A percentile compares a stretch with the other conserved stretches of the same genome.
Evolutionary conservation across 1,140 invertebrate genomes (phyloP).

Genomic region (Stratiolaelaps scimitus): DNA sequence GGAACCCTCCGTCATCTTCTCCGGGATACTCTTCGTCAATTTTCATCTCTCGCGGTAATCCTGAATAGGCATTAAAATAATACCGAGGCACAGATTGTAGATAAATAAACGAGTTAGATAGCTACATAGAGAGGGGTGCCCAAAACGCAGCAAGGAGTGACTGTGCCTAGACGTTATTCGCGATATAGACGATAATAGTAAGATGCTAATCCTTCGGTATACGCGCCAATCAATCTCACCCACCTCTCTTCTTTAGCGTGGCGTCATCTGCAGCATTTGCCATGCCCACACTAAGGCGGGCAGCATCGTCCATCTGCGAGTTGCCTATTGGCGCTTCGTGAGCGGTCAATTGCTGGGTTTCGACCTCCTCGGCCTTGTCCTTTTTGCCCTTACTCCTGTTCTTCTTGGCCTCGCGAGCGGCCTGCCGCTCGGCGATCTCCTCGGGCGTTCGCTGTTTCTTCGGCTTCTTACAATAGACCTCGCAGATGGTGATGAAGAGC

Average conservation of each 20-base stretch:
- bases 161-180: too few species aligned
- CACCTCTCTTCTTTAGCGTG: constrained; percentile 26
- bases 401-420: constrained; percentile 19
- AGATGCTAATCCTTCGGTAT: too few species aligned
- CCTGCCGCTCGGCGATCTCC: constrained; percentile 1
- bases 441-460: constrained; percentile 19
- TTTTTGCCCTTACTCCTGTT: constrained; percentile 8
- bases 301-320: constrained; percentile 18
- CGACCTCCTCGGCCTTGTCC: constrained; percentile 26
- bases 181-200: too few species aligned
- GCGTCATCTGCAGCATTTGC: constrained; percentile 12
- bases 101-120: too few species aligned
- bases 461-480: constrained; percentile 26
- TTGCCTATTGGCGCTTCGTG: constrained; percentile 27
- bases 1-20: constrained; percentile 9
- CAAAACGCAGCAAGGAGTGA: too few species aligned
- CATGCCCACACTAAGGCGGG: background rate
- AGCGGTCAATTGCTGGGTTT: constrained; percentile 22
- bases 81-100: too few species aligned
- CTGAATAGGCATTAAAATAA: background rate
- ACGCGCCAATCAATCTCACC: too few species aligned
- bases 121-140: too few species aligned
- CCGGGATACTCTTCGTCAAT: constrained; percentile 24
- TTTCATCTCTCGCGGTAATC: constrained; percentile 23
- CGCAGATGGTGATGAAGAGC: constrained; percentile 27